These are phyloP conservation scores for Neuroterus valhalla DNA, from an alignment of 1,140 invertebrate species.

Conservation along the genomic window DNA sequence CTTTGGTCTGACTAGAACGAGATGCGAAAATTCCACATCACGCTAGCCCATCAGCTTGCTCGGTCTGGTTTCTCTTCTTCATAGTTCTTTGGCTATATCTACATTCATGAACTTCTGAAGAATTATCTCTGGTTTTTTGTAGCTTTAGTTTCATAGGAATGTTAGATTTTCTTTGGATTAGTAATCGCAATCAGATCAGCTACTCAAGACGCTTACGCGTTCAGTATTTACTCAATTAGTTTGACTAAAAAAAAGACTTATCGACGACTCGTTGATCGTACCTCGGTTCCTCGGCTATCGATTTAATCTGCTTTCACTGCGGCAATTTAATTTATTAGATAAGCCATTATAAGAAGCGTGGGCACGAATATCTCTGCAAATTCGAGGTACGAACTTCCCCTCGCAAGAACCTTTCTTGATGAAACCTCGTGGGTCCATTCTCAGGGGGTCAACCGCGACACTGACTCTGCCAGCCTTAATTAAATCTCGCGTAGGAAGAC, in stretches of 20 bases:
- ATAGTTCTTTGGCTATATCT: not conserved
- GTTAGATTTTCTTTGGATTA: not conserved
- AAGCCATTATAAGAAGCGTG: conserved; percentile 7
- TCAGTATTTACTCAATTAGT: conserved; percentile 12
- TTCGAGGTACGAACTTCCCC: not conserved
- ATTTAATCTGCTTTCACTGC: conserved; percentile 25
- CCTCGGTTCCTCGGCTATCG: not conserved
- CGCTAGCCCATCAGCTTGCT: not conserved
- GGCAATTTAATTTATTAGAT: conserved; percentile 22
- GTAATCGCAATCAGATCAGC: conserved; percentile 10
- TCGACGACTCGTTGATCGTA: conserved; percentile 15
- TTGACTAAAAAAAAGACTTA: conserved; percentile 12
- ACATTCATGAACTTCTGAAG: not conserved
- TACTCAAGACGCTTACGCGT: conserved; percentile 21
- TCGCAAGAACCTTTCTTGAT: not conserved
- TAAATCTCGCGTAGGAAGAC: conserved; percentile 13
- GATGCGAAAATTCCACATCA: not conserved
- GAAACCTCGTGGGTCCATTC: conserved; percentile 9
- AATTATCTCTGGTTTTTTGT: not conserved
- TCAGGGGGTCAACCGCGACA: conserved; percentile 19
- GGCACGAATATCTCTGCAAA: not conserved
- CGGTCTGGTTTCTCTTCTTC: not conserved
- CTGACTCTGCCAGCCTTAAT: conserved; percentile 19
- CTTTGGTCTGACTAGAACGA: conserved; percentile 37
- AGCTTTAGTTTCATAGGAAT: not conserved